Percentiles rank a stretch among this genome's conserved stretches.
These are phyloP conservation scores for Lerema accius DNA, from an alignment of 1,140 invertebrate genomes.

Conservation along the genomic window DNA sequence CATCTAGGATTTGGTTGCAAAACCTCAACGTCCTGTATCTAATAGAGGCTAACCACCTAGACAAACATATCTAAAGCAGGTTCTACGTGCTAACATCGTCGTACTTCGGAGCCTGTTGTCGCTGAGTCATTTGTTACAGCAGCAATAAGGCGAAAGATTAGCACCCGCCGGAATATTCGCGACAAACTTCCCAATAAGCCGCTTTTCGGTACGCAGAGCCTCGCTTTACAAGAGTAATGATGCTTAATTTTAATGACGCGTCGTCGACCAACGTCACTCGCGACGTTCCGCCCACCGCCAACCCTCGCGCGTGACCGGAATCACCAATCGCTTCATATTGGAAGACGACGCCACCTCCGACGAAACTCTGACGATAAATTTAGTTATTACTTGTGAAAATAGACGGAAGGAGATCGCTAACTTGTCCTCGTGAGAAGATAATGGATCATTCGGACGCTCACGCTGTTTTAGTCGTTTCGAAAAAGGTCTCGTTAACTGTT, in stretches of 20 bases:
- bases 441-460: conserved; percentile 76
- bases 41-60: background rate
- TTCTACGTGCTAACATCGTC: conserved; percentile 30
- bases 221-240: conserved; percentile 80
- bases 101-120: conserved; percentile 34
- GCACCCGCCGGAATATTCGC: conserved; percentile 55
- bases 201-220: conserved; percentile 62
- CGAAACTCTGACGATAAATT: conserved; percentile 81
- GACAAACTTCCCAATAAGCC: conserved; percentile 75
- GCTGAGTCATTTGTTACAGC: conserved; percentile 66
- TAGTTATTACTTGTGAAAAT: conserved; percentile 83
- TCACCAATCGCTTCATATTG: conserved; percentile 70
- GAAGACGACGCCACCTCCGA: conserved; percentile 69
- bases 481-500: conserved; percentile 75
- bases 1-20: too few species aligned
- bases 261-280: conserved; percentile 62
- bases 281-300: conserved; percentile 50
- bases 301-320: conserved; percentile 68
- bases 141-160: conserved; percentile 71
- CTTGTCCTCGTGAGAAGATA: conserved; percentile 80
- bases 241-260: conserved; percentile 82
- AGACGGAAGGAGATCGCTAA: conserved; percentile 82
- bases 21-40: too few species aligned
- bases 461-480: conserved; percentile 72
- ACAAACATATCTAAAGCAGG: conserved; percentile 25